Base-by-base conservation (phyloP, 1,140 invertebrate species). In the Hyposmocoma kahamanoa region DNA sequence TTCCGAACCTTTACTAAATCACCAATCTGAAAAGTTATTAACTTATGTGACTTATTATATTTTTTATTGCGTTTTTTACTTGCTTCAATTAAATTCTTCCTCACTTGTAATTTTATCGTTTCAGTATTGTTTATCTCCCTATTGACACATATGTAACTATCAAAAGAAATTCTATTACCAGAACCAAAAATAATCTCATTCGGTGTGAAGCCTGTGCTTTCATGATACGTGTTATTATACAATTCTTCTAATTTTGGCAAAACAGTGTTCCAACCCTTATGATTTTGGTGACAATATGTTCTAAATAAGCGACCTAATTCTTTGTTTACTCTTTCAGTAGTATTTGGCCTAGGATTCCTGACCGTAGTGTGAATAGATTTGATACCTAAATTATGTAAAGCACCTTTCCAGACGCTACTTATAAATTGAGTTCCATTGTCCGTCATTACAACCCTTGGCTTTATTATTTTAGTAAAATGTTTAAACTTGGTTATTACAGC, bases 151-250 rank as follows among this genome's bases (percentile, higher is more conserved):
- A n/a, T n/a, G n/a, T n/a, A n/a, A n/a, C n/a, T n/a, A 30, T 60
- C 45, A 47, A 56, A 17, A 10, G 34, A 21, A 8, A 55, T 21
- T 21, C 30, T 5, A 0, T 19, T 13, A 28, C 15, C 1, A 24
- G 46, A 30, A 10, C 81, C 78, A 52, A 58, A 73, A 11, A 83
- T 22, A 1, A 87, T 47, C 45, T 80, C 63, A 38, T 42, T 66
- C 0, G 85, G 83, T 0, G 62, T 62, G 41, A 45, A 72, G 0
- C 67, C 60, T 0, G 71, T 85, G 11, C 56, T 66, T 11, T 50
- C 38, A 52, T 86, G 79, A 10, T 56, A 51, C 5, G 72, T 59
- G 4, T 62, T 62, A 53, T 86, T 87, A 26, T 80, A 69, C 1
- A 67, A 49, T 5, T 50, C 41, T 49, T 73, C 62, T 1, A 74